Evolutionary conservation across 2,888 invertebrate species (phyloP).

Genomic region (Oxycera nigricornis): DNA sequence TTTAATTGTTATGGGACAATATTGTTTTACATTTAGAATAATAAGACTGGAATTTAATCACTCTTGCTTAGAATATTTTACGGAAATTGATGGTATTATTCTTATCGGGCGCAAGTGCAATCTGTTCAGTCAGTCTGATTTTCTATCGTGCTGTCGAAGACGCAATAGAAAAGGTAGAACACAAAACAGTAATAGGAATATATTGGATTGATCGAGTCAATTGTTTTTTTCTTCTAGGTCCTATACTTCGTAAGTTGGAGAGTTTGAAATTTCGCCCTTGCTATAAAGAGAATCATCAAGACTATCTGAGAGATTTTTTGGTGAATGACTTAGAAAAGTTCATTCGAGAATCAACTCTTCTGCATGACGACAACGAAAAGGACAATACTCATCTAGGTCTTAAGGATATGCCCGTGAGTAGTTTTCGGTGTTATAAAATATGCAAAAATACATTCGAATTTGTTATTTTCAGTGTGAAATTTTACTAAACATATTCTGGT

Average conservation of each 20-base stretch:
- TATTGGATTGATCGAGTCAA: slow-evolving; percentile 5
- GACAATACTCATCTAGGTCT: slow-evolving; percentile 48
- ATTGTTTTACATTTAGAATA: slow-evolving; percentile 65
- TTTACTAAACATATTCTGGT: slow-evolving; percentile 78
- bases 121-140: slow-evolving; percentile 51
- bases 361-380: slow-evolving; percentile 42
- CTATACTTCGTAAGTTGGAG: slow-evolving; percentile 58
- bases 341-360: slow-evolving; percentile 50
- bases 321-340: slow-evolving; percentile 59
- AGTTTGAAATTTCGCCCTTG: slow-evolving; percentile 57
- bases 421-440: not conserved
- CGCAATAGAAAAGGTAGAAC: slow-evolving; percentile 50
- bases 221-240: slow-evolving; percentile 52
- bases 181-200: not conserved
- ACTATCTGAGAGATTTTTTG: slow-evolving; percentile 56
- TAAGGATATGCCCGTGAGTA: slow-evolving; percentile 61
- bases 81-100: slow-evolving; percentile 85
- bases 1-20: slow-evolving; percentile 43
- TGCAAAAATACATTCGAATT: not conserved
- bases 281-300: slow-evolving; percentile 54
- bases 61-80: slow-evolving; percentile 80
- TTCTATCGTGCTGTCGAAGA: slow-evolving; percentile 51
- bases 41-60: slow-evolving; percentile 88
- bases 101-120: slow-evolving; percentile 70
- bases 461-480: slow-evolving; percentile 77